phyloP scores from a whole-genome alignment of 1,140 invertebrate genomes.

The Drosophila truncata region DNA sequence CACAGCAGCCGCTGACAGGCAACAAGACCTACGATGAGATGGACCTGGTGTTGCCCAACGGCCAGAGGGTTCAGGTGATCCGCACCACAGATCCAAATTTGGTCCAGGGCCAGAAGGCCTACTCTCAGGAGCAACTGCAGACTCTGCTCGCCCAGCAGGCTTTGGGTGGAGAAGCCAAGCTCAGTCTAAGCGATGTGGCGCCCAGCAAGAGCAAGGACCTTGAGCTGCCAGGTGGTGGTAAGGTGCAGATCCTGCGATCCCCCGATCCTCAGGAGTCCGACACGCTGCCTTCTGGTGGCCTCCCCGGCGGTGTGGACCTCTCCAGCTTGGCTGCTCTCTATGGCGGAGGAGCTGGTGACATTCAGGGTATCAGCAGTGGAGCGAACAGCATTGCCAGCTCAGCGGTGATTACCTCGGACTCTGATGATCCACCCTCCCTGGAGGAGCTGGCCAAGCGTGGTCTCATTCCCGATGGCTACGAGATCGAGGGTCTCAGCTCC shows the following conservation, averaged over 20 bases:
- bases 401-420: conserved; percentile 82
- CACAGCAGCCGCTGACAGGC: conserved; percentile 87
- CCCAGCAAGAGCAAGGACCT: conserved; percentile 88
- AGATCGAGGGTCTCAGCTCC: conserved; percentile 90
- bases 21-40: conserved; percentile 90
- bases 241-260: conserved; percentile 89
- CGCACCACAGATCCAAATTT: conserved; percentile 88
- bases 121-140: conserved; percentile 79
- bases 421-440: conserved; percentile 86
- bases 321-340: conserved; percentile 77
- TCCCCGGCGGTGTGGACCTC: conserved; percentile 77
- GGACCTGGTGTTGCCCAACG: conserved; percentile 90
- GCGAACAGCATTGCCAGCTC: conserved; percentile 85
- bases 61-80: conserved; percentile 91
- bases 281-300: conserved; percentile 49
- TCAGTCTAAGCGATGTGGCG: conserved; percentile 72
- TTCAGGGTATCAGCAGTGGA: conserved; percentile 74
- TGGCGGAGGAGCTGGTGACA: conserved; percentile 70
- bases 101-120: conserved; percentile 85
- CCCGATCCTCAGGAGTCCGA: conserved; percentile 86
- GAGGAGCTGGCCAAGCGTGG: conserved; percentile 92
- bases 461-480: conserved; percentile 91
- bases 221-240: conserved; percentile 90
- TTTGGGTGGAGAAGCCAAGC: conserved; percentile 56
- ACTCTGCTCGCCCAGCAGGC: conserved; percentile 72